phyloP scores from a whole-genome alignment of 1,140 invertebrate genomes.

The Heliconius himera region DNA sequence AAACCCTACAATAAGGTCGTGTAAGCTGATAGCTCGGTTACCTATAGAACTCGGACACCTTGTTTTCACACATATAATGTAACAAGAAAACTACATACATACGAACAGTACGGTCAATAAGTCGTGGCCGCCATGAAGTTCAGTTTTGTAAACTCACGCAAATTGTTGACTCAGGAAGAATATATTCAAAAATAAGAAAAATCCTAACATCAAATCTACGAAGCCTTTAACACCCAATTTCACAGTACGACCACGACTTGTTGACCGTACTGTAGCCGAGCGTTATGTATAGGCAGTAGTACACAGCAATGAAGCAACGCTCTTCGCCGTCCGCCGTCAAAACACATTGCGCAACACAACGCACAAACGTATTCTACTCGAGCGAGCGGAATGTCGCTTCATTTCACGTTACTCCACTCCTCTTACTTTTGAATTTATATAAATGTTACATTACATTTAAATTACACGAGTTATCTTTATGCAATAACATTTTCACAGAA shows the following conservation, averaged over 20 bases:
- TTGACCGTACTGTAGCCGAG: neutral
- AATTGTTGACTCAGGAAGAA: too few species aligned
- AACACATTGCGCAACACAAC: slow-evolving; percentile 67
- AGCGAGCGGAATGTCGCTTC: slow-evolving; percentile 25
- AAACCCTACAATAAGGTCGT: slow-evolving; percentile 18
- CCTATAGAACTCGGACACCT: slow-evolving; percentile 17
- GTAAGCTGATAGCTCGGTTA: slow-evolving; percentile 17
- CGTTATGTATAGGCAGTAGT: slow-evolving; percentile 29
- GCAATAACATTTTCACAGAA: slow-evolving; percentile 6
- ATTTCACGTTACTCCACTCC: slow-evolving; percentile 7
- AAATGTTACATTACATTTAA: slow-evolving; percentile 7
- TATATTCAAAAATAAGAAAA: too few species aligned
- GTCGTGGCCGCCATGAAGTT: too few species aligned
- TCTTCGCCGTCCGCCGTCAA: slow-evolving; percentile 52
- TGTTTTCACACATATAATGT: slow-evolving; percentile 20
- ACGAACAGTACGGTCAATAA: too few species aligned
- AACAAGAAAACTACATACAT: slow-evolving; percentile 12
- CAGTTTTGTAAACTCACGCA: too few species aligned
- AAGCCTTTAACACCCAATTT: too few species aligned
- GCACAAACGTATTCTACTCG: slow-evolving; percentile 49
- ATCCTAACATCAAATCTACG: too few species aligned
- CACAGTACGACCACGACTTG: too few species aligned
- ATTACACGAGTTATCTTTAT: neutral
- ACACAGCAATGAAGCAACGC: slow-evolving; percentile 47
- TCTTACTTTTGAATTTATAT: slow-evolving; percentile 9